Conservation (phyloP, 2,113 vertebrate genomes). For the Dipodomys spectabilis region DNA sequence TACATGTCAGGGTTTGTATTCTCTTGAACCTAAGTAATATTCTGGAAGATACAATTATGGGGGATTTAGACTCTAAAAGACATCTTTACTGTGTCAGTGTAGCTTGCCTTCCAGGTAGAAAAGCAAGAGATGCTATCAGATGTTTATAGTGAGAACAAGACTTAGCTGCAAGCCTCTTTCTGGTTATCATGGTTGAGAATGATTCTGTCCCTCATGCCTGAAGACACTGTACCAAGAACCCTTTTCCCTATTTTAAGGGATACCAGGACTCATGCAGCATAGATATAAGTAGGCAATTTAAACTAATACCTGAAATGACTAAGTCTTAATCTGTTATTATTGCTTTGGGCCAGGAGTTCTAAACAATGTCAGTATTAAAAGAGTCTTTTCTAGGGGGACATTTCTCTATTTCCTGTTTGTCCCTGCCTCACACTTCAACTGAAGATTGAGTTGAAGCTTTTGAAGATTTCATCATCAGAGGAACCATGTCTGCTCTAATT, state of each 20-base stretch:
- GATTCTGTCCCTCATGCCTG: not conserved
- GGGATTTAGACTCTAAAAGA: not conserved
- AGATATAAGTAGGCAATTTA: not conserved
- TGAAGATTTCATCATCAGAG: not conserved
- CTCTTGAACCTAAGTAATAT: not conserved
- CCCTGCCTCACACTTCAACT: not conserved
- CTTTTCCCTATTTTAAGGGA: not conserved
- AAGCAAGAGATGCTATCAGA: not conserved
- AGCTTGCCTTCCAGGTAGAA: not conserved
- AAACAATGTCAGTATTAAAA: not conserved
- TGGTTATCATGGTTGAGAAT: not conserved
- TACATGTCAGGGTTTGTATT: not conserved
- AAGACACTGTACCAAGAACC: not conserved
- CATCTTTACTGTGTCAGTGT: not conserved
- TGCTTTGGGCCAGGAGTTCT: not conserved
- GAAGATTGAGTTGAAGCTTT: not conserved
- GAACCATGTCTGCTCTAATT: not conserved
- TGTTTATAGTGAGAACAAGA: not conserved
- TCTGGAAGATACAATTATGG: not conserved
- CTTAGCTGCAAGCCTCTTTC: not conserved
- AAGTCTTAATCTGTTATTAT: not conserved
- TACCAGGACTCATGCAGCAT: not conserved
- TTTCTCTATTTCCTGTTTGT: not conserved
- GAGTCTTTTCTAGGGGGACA: not conserved
- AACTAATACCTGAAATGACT: not conserved